Conservation (phyloP, 2,113 vertebrate species). For the Aegotheles bennettii region DNA sequence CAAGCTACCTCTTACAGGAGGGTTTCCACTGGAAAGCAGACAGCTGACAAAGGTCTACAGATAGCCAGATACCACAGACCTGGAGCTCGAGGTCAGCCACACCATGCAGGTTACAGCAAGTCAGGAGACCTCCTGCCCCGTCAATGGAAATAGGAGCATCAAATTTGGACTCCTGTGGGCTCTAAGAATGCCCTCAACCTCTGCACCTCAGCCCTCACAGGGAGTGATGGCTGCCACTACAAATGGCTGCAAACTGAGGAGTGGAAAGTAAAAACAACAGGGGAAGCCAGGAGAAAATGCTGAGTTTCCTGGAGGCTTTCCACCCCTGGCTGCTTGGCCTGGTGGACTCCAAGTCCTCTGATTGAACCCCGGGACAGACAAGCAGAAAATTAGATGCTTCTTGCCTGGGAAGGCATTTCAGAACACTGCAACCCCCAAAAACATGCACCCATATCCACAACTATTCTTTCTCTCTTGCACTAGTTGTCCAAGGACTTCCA, state of each 20-base stretch:
- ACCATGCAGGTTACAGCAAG: neutral
- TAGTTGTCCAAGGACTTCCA: neutral
- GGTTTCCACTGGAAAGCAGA: neutral
- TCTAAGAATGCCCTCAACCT: neutral
- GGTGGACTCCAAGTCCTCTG: neutral
- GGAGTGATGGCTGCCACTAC: neutral
- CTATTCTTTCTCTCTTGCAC: neutral
- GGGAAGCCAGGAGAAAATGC: neutral
- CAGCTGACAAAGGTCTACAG: neutral
- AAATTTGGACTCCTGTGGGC: accelerated
- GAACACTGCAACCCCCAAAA: accelerated
- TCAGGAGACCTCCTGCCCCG: neutral
- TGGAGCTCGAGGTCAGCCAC: neutral
- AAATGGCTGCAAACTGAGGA: neutral
- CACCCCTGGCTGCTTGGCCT: neutral
- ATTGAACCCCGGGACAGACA: neutral
- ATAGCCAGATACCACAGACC: neutral
- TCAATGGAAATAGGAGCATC: neutral
- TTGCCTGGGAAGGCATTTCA: neutral
- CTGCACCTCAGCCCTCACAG: neutral
- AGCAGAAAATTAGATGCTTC: neutral
- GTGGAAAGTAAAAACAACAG: neutral
- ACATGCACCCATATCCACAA: neutral
- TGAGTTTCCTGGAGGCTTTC: conserved; percentile 25
- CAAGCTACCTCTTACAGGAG: neutral